These are phyloP conservation scores for Poecilia wingei DNA, from an alignment of 2,797 vertebrate genomes.

Conservation along the genomic window DNA sequence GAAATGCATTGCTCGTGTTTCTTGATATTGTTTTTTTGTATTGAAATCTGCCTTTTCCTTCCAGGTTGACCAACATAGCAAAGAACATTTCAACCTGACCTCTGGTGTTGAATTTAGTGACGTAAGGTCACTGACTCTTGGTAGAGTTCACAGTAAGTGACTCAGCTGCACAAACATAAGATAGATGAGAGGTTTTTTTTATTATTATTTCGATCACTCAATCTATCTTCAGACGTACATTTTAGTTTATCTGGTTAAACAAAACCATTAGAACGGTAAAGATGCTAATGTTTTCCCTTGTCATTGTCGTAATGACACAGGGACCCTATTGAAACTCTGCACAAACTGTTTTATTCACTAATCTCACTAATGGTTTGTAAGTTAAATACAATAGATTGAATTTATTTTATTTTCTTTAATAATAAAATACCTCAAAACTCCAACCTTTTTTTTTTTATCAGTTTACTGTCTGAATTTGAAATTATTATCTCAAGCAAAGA, in stretches of 20 bases:
- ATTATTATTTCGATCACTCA: neutral
- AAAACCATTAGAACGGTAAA: neutral
- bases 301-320: neutral
- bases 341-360: neutral
- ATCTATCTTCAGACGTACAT: neutral
- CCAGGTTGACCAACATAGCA: slow-evolving; percentile 86
- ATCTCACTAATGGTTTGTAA: neutral
- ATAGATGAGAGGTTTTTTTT: neutral
- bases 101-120: slow-evolving; percentile 88
- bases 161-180: neutral
- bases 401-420: neutral
- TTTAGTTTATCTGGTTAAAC: neutral
- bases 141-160: slow-evolving; percentile 87
- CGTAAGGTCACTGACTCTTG: slow-evolving; percentile 85
- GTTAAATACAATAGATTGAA: neutral
- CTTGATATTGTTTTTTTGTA: neutral
- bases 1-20: neutral
- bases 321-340: neutral
- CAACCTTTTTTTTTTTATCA: neutral
- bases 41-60: neutral
- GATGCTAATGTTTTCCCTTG: neutral
- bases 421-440: neutral
- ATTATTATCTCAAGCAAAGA: neutral
- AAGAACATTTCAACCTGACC: slow-evolving; percentile 85
- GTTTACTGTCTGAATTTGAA: neutral